These are phyloP conservation scores for Protonibea diacanthus DNA, from an alignment of 2,797 vertebrate species.

Conservation along the genomic window DNA sequence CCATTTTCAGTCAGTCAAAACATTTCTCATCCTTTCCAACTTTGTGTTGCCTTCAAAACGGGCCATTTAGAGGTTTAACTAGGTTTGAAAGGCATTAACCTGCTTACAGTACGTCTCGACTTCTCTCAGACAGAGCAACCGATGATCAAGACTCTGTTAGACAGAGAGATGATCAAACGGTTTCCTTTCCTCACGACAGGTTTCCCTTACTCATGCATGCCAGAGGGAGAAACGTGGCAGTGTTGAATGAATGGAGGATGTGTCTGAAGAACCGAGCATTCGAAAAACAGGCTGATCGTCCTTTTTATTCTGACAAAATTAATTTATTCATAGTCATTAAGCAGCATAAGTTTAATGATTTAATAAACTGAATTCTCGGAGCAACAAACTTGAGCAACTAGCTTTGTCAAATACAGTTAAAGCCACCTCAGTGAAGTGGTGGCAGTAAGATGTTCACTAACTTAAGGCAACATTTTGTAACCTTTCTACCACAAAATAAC, in stretches of 20 bases:
- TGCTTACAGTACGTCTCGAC: conserved; percentile 33
- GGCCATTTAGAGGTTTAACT: conserved; percentile 11
- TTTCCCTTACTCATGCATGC: conserved; percentile 68
- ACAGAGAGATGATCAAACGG: conserved; percentile 56
- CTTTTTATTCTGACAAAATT: conserved; percentile 34
- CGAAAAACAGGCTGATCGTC: conserved; percentile 27
- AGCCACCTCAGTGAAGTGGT: too few species aligned
- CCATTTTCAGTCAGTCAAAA: conserved; percentile 28
- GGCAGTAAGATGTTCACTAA: too few species aligned
- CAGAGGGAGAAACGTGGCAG: conserved; percentile 39
- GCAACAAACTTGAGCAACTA: too few species aligned
- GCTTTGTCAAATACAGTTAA: too few species aligned
- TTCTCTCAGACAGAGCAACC: conserved; percentile 44
- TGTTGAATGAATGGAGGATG: conserved; percentile 62
- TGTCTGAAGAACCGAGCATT: conserved; percentile 31
- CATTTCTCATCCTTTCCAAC: conserved; percentile 34
- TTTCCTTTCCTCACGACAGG: conserved; percentile 59
- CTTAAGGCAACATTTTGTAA: too few species aligned
- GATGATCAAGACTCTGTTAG: conserved; percentile 48
- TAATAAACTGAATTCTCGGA: too few species aligned
- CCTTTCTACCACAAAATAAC: too few species aligned
- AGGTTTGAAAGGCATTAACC: conserved; percentile 31
- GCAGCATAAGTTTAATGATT: neutral
- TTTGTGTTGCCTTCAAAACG: neutral
- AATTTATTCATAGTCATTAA: conserved; percentile 5